A percentile compares a stretch with the other conserved stretches of the same genome.
These are phyloP conservation scores for Pocota personata DNA, from an alignment of 2,888 invertebrate species.

Conservation along the genomic window DNA sequence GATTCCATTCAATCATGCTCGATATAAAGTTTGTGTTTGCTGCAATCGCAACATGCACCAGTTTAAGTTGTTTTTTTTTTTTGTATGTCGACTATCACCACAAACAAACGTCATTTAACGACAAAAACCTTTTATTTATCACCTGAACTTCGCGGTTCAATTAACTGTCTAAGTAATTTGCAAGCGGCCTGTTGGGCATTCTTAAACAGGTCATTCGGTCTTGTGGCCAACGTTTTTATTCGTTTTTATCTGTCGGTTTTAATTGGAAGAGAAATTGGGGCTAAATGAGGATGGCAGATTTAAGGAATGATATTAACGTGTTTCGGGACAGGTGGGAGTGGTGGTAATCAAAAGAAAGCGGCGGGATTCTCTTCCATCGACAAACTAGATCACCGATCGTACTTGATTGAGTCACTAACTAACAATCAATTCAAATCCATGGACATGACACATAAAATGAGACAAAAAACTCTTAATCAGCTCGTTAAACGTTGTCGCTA, in stretches of 20 bases:
- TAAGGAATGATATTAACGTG: constrained; percentile 18
- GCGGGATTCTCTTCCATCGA: not conserved
- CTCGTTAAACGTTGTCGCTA: not conserved
- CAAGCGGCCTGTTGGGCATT: constrained; percentile 32
- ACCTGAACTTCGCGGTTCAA: constrained; percentile 59
- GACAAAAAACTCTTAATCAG: constrained; percentile 15
- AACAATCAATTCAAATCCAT: constrained; percentile 15
- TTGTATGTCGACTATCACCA: constrained; percentile 38
- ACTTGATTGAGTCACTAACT: constrained; percentile 18
- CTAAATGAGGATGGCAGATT: constrained; percentile 19
- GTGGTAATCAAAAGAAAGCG: constrained; percentile 22
- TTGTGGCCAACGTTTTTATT: constrained; percentile 19
- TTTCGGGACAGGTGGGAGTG: constrained; percentile 38
- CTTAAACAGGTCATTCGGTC: constrained; percentile 59
- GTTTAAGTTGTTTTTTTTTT: constrained; percentile 3
- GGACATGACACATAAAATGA: constrained; percentile 32
- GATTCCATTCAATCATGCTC: constrained; percentile 59
- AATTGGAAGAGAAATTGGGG: constrained; percentile 53
- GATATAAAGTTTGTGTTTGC: constrained; percentile 10
- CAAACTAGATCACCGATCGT: constrained; percentile 5
- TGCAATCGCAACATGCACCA: constrained; percentile 7
- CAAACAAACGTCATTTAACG: constrained; percentile 43
- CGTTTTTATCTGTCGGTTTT: constrained; percentile 27
- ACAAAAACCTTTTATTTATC: constrained; percentile 54
- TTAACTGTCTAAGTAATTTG: constrained; percentile 58